Evolutionary conservation across 1,140 invertebrate genomes (phyloP).

Genomic region (Harlomillsia oculata): DNA sequence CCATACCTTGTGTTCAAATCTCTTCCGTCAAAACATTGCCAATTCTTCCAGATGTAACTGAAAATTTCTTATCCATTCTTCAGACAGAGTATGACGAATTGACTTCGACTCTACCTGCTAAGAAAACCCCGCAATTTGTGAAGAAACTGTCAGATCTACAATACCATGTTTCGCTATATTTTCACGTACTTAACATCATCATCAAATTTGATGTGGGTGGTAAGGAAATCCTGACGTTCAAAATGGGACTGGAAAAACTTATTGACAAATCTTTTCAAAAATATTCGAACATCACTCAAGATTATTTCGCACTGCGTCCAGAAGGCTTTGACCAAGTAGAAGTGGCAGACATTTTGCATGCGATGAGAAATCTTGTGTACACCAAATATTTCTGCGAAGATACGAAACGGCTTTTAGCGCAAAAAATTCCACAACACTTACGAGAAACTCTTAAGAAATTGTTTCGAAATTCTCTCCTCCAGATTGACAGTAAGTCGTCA

Average conservation of each 20-base stretch:
- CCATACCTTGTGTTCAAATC: too few relatives aligned
- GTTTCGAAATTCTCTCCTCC: constrained; percentile 13
- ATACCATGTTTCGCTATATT: neutral
- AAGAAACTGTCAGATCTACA: neutral
- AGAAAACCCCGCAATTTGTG: neutral
- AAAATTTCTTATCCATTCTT: too few relatives aligned
- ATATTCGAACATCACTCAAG: too few relatives aligned
- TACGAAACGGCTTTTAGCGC: constrained; percentile 3
- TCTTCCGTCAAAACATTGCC: too few relatives aligned
- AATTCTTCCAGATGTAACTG: too few relatives aligned
- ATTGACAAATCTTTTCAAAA: too few relatives aligned
- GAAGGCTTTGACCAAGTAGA: too few relatives aligned
- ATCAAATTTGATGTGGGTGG: constrained; percentile 8
- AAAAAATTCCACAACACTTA: constrained; percentile 3
- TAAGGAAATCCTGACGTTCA: too few relatives aligned
- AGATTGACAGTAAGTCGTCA: constrained; percentile 2
- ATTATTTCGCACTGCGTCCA: too few relatives aligned
- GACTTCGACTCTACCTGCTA: neutral
- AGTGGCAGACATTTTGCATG: neutral
- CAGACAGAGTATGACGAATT: too few relatives aligned
- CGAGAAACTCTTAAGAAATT: constrained; percentile 8
- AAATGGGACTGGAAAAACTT: too few relatives aligned
- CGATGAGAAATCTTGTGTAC: constrained; percentile 4
- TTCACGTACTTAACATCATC: constrained; percentile 2
- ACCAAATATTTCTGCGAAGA: constrained; percentile 16